Percentiles rank a stretch among this genome's conserved stretches.
phyloP scores from a whole-genome alignment of 1,140 invertebrate genomes.

The Drosophila ercepeae region DNA sequence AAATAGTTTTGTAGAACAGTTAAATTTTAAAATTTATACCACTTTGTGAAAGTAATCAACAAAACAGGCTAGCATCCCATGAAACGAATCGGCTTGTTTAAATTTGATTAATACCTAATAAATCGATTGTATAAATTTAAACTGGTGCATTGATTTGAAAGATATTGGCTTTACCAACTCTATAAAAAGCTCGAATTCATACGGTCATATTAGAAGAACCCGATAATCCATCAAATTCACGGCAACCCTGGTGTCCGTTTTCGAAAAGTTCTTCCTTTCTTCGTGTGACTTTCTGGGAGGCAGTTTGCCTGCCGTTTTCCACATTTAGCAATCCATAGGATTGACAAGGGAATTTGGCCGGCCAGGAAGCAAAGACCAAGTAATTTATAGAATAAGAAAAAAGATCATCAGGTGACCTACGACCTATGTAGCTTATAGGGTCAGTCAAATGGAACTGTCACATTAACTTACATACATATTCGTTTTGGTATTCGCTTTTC shows the following conservation, averaged over 20 bases:
- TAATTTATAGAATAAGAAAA: background rate
- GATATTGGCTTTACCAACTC: background rate
- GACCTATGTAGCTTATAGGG: background rate
- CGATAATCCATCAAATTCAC: conserved; percentile 1
- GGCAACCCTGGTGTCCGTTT: conserved; percentile 13
- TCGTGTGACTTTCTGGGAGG: background rate
- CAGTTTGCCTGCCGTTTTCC: background rate
- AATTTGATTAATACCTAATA: no score
- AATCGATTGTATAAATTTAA: no score
- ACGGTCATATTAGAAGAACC: background rate
- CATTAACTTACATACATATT: background rate
- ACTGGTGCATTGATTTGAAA: no score
- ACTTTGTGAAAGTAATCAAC: no score
- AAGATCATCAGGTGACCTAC: background rate
- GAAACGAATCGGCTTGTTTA: no score
- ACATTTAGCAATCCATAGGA: background rate
- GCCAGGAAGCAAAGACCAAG: background rate
- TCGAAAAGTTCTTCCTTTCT: conserved; percentile 20
- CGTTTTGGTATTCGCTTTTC: background rate
- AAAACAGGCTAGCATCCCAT: no score
- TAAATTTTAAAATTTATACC: no score
- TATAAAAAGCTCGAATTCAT: background rate
- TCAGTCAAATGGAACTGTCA: background rate
- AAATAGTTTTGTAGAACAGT: no score
- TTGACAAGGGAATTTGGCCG: background rate